Conservation (phyloP, 2,888 invertebrate genomes). For the Alviniconcha strummeri region DNA sequence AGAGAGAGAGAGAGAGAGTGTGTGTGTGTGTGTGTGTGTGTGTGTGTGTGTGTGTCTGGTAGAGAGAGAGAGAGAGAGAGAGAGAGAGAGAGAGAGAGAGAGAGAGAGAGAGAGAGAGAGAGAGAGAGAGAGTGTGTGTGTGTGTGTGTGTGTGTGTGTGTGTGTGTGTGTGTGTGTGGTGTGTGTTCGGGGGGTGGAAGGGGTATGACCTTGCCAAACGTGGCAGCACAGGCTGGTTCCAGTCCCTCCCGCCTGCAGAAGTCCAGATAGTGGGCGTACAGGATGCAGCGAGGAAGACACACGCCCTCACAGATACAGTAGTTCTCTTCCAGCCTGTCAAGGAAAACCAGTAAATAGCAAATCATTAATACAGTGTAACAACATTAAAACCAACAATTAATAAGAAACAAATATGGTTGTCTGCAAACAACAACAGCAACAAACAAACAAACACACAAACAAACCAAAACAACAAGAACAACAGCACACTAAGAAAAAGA, state of each 20-base stretch:
- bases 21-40: neutral
- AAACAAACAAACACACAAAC: too few relatives aligned
- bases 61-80: too few relatives aligned
- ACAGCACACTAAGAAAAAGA: too few relatives aligned
- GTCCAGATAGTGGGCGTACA: slow-evolving; percentile 73
- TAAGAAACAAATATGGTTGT: too few relatives aligned
- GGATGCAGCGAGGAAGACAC: slow-evolving; percentile 72
- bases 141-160: too few relatives aligned
- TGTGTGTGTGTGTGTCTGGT: neutral
- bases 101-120: neutral
- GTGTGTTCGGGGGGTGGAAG: neutral
- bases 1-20: neutral
- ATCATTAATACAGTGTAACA: neutral
- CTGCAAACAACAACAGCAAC: too few relatives aligned
- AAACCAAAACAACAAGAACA: too few relatives aligned
- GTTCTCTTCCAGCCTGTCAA: slow-evolving; percentile 72
- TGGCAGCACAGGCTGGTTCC: slow-evolving; percentile 74
- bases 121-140: neutral
- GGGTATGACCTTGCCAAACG: slow-evolving; percentile 73
- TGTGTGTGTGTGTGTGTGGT: too few relatives aligned
- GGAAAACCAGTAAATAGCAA: slow-evolving; percentile 20
- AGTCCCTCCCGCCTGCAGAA: slow-evolving; percentile 70
- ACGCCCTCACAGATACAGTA: slow-evolving; percentile 74
- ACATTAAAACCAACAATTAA: too few relatives aligned
- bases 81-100: neutral